Evolutionary conservation across 1,140 invertebrate species (phyloP).

Genomic region (Dreissena polymorpha): DNA sequence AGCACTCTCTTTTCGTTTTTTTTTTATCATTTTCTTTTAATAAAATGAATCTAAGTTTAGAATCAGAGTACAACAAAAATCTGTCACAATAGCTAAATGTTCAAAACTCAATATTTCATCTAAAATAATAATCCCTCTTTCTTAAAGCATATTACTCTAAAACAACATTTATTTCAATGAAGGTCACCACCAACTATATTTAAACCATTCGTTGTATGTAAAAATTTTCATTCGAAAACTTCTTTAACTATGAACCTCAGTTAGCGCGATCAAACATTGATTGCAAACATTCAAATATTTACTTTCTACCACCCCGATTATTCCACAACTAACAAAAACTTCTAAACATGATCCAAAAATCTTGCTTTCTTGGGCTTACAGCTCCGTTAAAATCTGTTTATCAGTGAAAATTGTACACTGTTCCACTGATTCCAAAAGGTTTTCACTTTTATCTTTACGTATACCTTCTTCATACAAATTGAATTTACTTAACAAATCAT

Average conservation of each 20-base stretch:
- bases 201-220: not conserved
- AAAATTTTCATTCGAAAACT: not conserved
- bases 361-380: not conserved
- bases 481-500: not conserved
- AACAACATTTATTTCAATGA: too few species aligned
- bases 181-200: too few species aligned
- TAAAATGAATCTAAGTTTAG: too few species aligned
- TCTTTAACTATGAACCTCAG: not conserved
- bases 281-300: not conserved
- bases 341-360: slow-evolving; percentile 2
- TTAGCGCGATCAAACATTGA: slow-evolving; percentile 2
- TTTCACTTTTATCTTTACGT: slow-evolving; percentile 5
- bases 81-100: too few species aligned
- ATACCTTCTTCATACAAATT: not conserved
- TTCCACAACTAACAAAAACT: slow-evolving; percentile 7
- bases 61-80: too few species aligned
- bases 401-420: not conserved
- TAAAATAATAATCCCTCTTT: too few species aligned
- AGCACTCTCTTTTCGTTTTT: too few species aligned
- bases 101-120: too few species aligned
- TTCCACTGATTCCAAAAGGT: not conserved
- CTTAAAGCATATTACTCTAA: too few species aligned
- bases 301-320: not conserved
- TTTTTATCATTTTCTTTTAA: too few species aligned
- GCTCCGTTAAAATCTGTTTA: not conserved